A percentile compares a stretch with the other conserved stretches of the same genome.
phyloP scores from a whole-genome alignment of 2,888 invertebrate genomes.

The Pardosa pseudoannulata region DNA sequence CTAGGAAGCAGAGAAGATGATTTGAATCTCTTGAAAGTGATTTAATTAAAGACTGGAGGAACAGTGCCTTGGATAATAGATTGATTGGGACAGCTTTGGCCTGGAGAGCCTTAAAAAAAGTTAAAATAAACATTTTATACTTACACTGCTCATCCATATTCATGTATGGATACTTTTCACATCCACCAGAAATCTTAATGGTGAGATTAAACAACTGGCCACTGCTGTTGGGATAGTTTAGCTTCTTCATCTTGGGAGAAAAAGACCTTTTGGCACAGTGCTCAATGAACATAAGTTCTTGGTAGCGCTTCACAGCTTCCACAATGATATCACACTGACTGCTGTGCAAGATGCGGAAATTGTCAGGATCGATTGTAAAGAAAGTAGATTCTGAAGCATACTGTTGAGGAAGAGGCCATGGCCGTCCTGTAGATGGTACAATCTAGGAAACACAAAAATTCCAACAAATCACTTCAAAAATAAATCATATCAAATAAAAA shows the following conservation, averaged over 20 bases:
- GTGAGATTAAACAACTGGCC: conserved; percentile 52
- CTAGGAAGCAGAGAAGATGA: too few relatives aligned
- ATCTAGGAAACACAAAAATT: conserved; percentile 17
- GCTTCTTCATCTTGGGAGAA: not conserved
- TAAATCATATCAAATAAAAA: too few relatives aligned
- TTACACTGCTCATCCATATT: conserved; percentile 88
- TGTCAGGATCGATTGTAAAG: conserved; percentile 78
- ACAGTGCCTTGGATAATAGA: too few relatives aligned
- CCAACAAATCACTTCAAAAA: too few relatives aligned
- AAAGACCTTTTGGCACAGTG: conserved; percentile 33
- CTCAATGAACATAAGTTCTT: conserved; percentile 55
- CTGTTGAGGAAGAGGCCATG: conserved; percentile 83
- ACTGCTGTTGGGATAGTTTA: not conserved
- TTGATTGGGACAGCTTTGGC: too few relatives aligned
- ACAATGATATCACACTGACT: conserved; percentile 80
- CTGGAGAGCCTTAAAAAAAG: too few relatives aligned
- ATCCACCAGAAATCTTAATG: conserved; percentile 80
- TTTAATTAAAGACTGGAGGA: too few relatives aligned
- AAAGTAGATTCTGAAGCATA: conserved; percentile 78
- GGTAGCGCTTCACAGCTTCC: conserved; percentile 79
- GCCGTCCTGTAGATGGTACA: conserved; percentile 40
- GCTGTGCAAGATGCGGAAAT: conserved; percentile 46
- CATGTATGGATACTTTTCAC: conserved; percentile 83
- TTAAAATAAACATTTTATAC: conserved; percentile 75
- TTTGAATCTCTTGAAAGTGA: too few relatives aligned